Conservation (phyloP, 1,140 invertebrate genomes). For the Meteorus sp. region DNA sequence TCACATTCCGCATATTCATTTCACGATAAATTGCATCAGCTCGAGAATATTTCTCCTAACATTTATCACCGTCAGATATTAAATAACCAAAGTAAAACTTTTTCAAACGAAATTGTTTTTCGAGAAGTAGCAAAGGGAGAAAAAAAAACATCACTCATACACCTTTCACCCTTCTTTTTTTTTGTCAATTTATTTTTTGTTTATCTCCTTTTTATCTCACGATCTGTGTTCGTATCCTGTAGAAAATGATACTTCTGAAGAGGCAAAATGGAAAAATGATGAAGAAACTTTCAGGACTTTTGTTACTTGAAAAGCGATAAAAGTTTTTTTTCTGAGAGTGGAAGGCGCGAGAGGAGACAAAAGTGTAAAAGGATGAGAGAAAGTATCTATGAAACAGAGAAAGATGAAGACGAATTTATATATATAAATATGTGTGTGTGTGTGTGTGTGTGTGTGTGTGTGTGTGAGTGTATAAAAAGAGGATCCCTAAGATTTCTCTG, state of each 20-base stretch:
- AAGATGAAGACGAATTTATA: too few relatives aligned
- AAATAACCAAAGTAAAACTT: too few relatives aligned
- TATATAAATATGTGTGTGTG: constrained; percentile 37
- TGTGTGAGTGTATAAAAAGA: too few relatives aligned
- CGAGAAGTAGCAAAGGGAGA: too few relatives aligned
- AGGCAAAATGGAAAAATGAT: constrained; percentile 10
- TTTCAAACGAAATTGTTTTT: too few relatives aligned
- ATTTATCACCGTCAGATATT: too few relatives aligned
- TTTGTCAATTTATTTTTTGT: background rate
- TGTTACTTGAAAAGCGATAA: constrained; percentile 23
- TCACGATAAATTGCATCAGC: too few relatives aligned
- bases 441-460: too few relatives aligned
- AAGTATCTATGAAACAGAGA: constrained; percentile 26
- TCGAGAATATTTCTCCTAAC: too few relatives aligned
- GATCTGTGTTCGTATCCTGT: background rate
- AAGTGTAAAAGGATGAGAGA: constrained; percentile 26
- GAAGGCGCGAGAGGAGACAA: constrained; percentile 11
- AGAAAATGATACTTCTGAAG: background rate
- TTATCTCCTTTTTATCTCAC: background rate
- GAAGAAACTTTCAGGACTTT: constrained; percentile 26
- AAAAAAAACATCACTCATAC: constrained; percentile 1
- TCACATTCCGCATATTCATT: constrained; percentile 4
- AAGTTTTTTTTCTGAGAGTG: constrained; percentile 23
- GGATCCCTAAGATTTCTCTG: constrained; percentile 54
- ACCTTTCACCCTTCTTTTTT: background rate